Percentiles rank a stretch among this genome's conserved stretches.
phyloP scores from a whole-genome alignment of 2,113 vertebrate genomes.

The Pterocles burchelli region DNA sequence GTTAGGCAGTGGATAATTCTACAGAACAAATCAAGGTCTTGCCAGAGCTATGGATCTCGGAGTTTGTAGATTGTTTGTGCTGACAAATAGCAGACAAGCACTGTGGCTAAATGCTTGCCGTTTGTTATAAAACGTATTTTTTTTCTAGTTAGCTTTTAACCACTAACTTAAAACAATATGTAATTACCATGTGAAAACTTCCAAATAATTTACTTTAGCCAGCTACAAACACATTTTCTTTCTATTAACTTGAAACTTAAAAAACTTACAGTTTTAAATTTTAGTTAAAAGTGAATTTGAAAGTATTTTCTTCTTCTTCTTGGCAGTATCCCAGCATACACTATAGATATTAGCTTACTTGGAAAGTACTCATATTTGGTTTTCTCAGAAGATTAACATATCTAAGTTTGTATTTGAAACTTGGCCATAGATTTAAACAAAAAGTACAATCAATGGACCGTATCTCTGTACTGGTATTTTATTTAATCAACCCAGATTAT shows the following conservation, averaged over 20 bases:
- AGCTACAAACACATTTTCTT: not conserved
- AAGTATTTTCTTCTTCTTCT: not conserved
- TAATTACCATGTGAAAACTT: not conserved
- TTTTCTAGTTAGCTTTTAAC: not conserved
- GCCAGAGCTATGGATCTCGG: rapidly evolving
- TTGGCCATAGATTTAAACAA: not conserved
- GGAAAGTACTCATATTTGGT: not conserved
- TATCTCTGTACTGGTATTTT: not conserved
- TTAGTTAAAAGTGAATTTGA: not conserved
- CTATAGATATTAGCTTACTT: not conserved
- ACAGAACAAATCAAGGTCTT: not conserved
- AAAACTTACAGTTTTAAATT: not conserved
- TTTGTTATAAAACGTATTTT: not conserved
- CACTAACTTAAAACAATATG: not conserved
- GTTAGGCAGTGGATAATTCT: not conserved
- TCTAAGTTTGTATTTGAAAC: not conserved
- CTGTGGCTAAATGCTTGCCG: not conserved
- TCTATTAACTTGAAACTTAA: not conserved
- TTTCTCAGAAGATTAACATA: not conserved
- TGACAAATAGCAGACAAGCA: not conserved
- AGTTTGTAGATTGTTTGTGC: not conserved
- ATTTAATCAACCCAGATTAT: not conserved
- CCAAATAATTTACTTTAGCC: not conserved
- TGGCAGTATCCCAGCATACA: not conserved
- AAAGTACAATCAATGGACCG: not conserved